Evolutionary conservation across 1,140 invertebrate genomes (phyloP), one percentile per base, ranked within the genome.

Genomic region (Hermetia illucens): DNA sequence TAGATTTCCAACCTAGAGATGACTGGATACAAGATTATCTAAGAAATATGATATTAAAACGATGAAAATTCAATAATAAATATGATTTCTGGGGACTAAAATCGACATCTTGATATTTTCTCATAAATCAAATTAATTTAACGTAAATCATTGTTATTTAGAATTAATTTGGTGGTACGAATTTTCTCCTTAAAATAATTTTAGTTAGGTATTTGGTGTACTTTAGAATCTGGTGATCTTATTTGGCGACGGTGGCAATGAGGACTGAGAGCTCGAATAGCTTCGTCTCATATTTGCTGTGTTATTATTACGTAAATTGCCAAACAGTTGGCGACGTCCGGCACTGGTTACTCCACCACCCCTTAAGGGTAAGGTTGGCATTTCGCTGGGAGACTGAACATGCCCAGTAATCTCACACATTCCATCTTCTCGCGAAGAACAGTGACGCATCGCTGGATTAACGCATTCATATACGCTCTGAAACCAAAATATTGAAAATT

Each of bases 391-490:
- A 6, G 57, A 55, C 9, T 24, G 8, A 34, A 57, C 52, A 42
- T 53, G 52, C 9, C 51, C 19, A 15, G 10, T 12, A 39, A 12
- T 19, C 34, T 35, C 15, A 22, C 10, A 24, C 17, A 21, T 13
- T 33, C 38, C 42, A 34, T 56, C 52, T 22, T 56, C 55, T 34
- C 52, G 49, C 6, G 52, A 51, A 19, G 5, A 8, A 20, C 49
- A 51, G 34, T 59, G 51, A 0, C 58, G 53, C 55, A 60, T 58
- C 30, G 55, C 53, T 15, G 58, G 58, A 50, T 61, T 61, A 3
- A 61, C 58, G 22, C 58, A 61, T 45, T 60, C 58, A 16, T 61
- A 61, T 22, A 60, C 55, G 25, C 57, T 60, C 58, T 60, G 29
- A 0, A 21, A 21, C 24, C 32, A 8, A 19, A n/a, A n/a, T n/a